Percentiles rank a stretch among this genome's conserved stretches.
Evolutionary conservation across 2,888 invertebrate genomes (phyloP).

Genomic region (Torymus texanus): DNA sequence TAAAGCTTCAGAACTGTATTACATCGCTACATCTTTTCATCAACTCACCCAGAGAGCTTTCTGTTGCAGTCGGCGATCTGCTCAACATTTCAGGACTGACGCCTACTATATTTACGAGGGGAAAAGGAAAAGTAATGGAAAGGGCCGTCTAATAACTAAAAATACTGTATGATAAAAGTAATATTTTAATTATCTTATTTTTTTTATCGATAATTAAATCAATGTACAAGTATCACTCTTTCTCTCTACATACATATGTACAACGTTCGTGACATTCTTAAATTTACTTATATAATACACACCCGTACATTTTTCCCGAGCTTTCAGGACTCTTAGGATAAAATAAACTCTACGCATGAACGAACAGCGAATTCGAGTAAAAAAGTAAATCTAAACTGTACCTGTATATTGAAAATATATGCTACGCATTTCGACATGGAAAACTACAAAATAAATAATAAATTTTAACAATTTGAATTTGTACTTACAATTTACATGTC

Average conservation of each 20-base stretch:
- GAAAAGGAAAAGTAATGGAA: no score
- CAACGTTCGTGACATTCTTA: not conserved
- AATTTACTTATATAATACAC: not conserved
- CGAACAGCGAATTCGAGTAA: no score
- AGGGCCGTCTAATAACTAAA: no score
- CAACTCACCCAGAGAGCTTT: constrained; percentile 50
- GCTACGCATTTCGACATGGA: not conserved
- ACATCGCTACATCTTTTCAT: constrained; percentile 46
- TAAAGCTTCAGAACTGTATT: not conserved
- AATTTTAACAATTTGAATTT: constrained; percentile 30
- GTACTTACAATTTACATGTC: constrained; percentile 39
- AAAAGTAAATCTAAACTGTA: no score
- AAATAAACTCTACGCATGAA: no score
- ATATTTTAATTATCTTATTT: constrained; percentile 48
- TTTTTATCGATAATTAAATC: constrained; percentile 30
- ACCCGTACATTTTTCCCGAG: no score
- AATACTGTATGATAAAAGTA: not conserved
- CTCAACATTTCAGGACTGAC: constrained; percentile 30
- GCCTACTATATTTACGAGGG: no score
- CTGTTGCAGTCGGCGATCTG: constrained; percentile 15
- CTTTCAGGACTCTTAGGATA: no score
- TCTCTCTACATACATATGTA: constrained; percentile 9
- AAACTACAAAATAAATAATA: constrained; percentile 40
- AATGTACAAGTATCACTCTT: constrained; percentile 34
- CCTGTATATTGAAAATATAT: not conserved